Evolutionary conservation across 2,888 invertebrate genomes (phyloP).

Genomic region (Chironomus tentans): DNA sequence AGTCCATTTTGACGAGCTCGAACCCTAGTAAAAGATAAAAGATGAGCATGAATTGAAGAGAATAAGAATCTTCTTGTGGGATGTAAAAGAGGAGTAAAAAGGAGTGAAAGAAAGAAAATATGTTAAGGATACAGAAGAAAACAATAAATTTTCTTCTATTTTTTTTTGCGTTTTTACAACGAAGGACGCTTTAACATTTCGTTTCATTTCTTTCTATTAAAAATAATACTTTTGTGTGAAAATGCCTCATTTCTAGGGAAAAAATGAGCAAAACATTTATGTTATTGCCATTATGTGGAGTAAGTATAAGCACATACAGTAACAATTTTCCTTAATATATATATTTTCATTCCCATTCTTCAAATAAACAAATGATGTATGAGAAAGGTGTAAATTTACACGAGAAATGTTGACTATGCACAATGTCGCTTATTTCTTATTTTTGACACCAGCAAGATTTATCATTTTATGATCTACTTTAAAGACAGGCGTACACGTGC

Average conservation of each 20-base stretch:
- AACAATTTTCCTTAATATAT: background rate
- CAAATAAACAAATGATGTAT: conserved; percentile 22
- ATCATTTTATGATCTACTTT: conserved; percentile 22
- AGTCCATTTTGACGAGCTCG: too few relatives aligned
- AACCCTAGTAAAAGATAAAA: too few relatives aligned
- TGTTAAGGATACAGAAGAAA: background rate
- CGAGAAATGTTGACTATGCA: background rate
- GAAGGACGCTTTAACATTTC: background rate
- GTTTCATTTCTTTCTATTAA: background rate
- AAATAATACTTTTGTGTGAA: background rate
- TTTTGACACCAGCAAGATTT: conserved; percentile 9
- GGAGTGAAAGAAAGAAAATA: too few relatives aligned
- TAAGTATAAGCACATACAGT: background rate
- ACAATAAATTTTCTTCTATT: conserved; percentile 7
- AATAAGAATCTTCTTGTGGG: background rate
- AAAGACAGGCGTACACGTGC: background rate
- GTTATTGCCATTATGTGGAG: background rate
- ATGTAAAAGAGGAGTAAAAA: background rate
- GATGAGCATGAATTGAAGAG: background rate
- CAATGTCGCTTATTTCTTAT: background rate
- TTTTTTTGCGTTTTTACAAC: background rate
- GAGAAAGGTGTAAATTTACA: conserved; percentile 1
- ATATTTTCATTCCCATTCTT: background rate
- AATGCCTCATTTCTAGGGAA: too few relatives aligned
- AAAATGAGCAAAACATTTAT: background rate